phyloP scores from a whole-genome alignment of 2,797 vertebrate species.

The Miichthys miiuy region DNA sequence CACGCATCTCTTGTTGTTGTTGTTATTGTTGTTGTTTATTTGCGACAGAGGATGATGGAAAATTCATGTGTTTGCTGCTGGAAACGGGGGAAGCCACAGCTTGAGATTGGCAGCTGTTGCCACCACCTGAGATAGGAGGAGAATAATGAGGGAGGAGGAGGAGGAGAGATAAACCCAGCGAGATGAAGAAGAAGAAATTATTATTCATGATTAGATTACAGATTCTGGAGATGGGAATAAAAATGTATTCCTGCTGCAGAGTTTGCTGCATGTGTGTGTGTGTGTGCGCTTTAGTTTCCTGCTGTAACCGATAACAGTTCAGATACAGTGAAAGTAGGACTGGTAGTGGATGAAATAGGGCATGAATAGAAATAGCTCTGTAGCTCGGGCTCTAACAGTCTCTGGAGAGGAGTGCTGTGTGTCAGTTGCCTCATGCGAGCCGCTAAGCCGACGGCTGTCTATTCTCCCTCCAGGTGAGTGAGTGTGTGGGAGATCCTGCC shows the following conservation, averaged over 20 bases:
- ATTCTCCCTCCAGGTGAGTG: constrained; percentile 67
- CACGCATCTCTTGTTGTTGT: not conserved
- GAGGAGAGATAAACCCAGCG: constrained; percentile 18
- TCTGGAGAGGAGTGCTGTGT: constrained; percentile 64
- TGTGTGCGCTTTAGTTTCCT: constrained; percentile 22
- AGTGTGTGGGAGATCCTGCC: constrained; percentile 81
- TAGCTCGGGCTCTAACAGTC: constrained; percentile 55
- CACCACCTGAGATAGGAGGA: constrained; percentile 39
- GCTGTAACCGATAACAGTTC: constrained; percentile 56
- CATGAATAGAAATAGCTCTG: constrained; percentile 78
- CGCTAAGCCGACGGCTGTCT: constrained; percentile 57
- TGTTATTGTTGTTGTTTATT: not conserved
- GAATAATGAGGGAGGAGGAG: constrained; percentile 63
- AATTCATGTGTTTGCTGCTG: constrained; percentile 79
- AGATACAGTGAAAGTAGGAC: constrained; percentile 71
- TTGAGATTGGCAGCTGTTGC: constrained; percentile 46
- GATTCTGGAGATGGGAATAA: constrained; percentile 22
- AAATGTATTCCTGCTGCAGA: constrained; percentile 17
- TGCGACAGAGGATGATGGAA: constrained; percentile 78
- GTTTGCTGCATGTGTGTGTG: constrained; percentile 26
- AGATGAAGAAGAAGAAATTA: constrained; percentile 8
- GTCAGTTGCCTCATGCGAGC: constrained; percentile 57
- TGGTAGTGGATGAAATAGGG: constrained; percentile 76
- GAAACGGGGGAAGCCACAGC: constrained; percentile 65
- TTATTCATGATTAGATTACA: constrained; percentile 28